Conservation (phyloP, 2,113 vertebrate species). For the Anseranas semipalmata region DNA sequence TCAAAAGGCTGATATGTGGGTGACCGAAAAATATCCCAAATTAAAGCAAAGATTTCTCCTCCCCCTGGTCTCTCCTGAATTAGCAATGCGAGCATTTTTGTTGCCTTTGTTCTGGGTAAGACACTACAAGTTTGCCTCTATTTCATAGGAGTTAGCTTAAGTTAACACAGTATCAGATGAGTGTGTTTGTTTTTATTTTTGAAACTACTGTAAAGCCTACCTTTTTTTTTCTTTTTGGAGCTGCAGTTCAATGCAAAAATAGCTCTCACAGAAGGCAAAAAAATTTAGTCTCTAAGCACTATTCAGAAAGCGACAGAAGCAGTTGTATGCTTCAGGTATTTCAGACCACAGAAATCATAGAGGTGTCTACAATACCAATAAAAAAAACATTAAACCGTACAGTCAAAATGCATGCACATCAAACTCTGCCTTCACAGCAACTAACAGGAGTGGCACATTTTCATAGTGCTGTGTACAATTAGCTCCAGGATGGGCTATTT, state of each 20-base stretch:
- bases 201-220: background rate
- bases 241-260: background rate
- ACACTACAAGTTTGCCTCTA: background rate
- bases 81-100: background rate
- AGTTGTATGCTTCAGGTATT: background rate
- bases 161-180: background rate
- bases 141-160: background rate
- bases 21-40: constrained; percentile 25
- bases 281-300: background rate
- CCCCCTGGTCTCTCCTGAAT: background rate
- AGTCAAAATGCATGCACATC: background rate
- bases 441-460: background rate
- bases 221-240: background rate
- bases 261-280: background rate
- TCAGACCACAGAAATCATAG: background rate
- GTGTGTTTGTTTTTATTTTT: background rate
- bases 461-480: background rate
- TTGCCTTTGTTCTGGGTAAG: background rate
- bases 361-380: background rate
- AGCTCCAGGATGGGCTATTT: background rate
- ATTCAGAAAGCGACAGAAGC: background rate
- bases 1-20: constrained; percentile 64
- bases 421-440: background rate
- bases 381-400: background rate
- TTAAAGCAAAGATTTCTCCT: background rate